Base-by-base conservation (phyloP, 2,888 invertebrate genomes). In the Sisyra terminalis region DNA sequence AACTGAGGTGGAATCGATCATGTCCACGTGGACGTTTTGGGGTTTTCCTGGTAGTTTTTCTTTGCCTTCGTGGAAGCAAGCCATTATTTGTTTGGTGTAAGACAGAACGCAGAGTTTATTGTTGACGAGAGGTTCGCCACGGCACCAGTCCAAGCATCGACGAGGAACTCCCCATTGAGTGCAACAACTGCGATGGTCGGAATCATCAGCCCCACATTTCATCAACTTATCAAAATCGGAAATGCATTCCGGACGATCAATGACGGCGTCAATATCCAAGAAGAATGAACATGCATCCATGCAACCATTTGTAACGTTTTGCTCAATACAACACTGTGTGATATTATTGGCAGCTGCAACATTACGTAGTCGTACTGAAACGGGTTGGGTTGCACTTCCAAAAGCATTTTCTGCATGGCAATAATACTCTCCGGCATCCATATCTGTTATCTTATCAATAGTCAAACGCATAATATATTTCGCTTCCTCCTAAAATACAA, bases 371-470 rank as follows among this genome's bases (percentile, higher is more conserved):
- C 82, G 61, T 41, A 83, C 82, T 0, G 81, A 81, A 0, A 83
- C 83, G 0, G 83, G 77, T 42, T 76, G 69, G 3, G 82, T 71
- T 0, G 75, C 71, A 48, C 73, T 73, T 1, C 87, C 87, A 52
- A 84, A 81, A 0, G 80, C 77, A 57, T 88, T 88, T 60, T 85
- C 83, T 0, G 87, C 86, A 57, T 84, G 82, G 49, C 87, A 88
- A 63, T 73, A 85, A 58, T 86, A 88, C 48, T 83, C 82, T 0
- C 86, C 85, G 39, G 76, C 79, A 55, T 85, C 84, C 17, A 69
- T 61, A 40, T 76, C 73, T 2, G 73, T 64, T 52, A 85, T 73
- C 57, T 77, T 77, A 57, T 74, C 75, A 48, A 87, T 85, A 40
- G 73, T 73, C 38, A 87, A 60, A 15, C 75, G 71, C 83, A 85